Base-by-base conservation (phyloP, 2,113 vertebrate genomes). In the Chitala chitala region DNA sequence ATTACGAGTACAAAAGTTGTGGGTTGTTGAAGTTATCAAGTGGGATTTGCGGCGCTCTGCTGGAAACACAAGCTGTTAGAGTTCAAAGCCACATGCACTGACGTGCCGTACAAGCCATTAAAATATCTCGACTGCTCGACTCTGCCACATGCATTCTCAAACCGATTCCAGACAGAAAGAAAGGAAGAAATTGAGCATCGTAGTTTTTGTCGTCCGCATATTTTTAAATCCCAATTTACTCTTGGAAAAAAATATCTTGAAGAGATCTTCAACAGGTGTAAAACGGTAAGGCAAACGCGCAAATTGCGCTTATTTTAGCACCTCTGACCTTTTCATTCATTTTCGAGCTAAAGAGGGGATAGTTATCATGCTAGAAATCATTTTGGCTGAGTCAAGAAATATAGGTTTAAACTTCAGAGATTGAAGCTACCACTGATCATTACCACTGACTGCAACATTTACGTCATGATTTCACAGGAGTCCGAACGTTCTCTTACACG, bases 31-130 rank as follows among this genome's bases (percentile, higher is more conserved):
- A 95, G 94, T 98, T 96, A 95, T 96, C 92, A 94, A 96, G 95
- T 94, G 95, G 95, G 94, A 95, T 98, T 97, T 98, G 94, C 89
- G 91, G 93, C 87, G 89, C 91, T 92, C 95, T 93, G 93, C 95
- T 94, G 95, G 95, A 94, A 93, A 93, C 92, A 91, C 91, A 84
- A 92, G 90, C 92, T 92, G 94, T 93, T 94, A 84, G 91, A 93
- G 94, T 96, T 96, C 94, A 98, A 96, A 96, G 95, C 94, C 94
- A 92, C 94, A 94, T 89, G 92, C 90, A 94, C 93, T 93, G 91
- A 93, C 92, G 91, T 94, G 94, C 94, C 93, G 94, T 91, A 91
- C 91, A 91, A 95, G 90, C 92, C 94, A 95, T 95, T 95, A 94
- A 96, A 95, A 95, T 93, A 94, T 92, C 92, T 91, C 91, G 93